Evolutionary conservation across 2,797 vertebrate species (phyloP).

Genomic region (Tokudaia tokunoshimensis): DNA sequence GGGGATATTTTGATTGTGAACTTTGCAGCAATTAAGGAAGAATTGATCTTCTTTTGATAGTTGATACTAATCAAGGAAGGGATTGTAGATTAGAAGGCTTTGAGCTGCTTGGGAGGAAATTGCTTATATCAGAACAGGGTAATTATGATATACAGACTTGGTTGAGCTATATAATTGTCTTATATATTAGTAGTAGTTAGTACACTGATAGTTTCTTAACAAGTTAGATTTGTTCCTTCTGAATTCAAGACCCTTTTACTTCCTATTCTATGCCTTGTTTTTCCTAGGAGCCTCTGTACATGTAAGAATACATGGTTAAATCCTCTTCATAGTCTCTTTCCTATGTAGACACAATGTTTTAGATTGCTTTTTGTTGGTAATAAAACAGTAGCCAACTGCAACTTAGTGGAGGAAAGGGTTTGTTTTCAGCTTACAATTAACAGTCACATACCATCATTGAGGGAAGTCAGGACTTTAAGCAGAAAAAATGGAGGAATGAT

Average conservation of each 20-base stretch:
- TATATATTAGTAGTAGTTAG: constrained; percentile 8
- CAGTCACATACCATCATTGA: not conserved
- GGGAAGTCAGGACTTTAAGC: not conserved
- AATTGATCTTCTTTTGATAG: constrained; percentile 31
- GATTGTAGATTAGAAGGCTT: constrained; percentile 35
- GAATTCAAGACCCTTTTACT: constrained; percentile 1
- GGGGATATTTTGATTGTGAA: not conserved
- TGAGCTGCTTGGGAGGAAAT: constrained; percentile 38
- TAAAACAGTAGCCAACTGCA: not conserved
- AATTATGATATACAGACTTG: constrained; percentile 61
- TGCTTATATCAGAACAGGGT: constrained; percentile 43
- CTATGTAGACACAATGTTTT: not conserved
- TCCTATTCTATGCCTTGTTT: constrained; percentile 30
- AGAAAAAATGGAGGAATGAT: not conserved
- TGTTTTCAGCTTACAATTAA: not conserved
- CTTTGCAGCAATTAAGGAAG: not conserved
- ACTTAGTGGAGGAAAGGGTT: not conserved
- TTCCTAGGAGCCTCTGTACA: not conserved
- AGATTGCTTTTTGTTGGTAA: not conserved
- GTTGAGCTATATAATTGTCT: constrained; percentile 31
- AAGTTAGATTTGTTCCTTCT: constrained; percentile 59
- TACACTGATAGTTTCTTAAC: not conserved
- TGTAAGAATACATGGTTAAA: not conserved
- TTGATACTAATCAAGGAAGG: not conserved
- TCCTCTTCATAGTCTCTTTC: not conserved